Evolutionary conservation across 2,113 vertebrate genomes (phyloP).

Genomic region (Empidonax alnorum): DNA sequence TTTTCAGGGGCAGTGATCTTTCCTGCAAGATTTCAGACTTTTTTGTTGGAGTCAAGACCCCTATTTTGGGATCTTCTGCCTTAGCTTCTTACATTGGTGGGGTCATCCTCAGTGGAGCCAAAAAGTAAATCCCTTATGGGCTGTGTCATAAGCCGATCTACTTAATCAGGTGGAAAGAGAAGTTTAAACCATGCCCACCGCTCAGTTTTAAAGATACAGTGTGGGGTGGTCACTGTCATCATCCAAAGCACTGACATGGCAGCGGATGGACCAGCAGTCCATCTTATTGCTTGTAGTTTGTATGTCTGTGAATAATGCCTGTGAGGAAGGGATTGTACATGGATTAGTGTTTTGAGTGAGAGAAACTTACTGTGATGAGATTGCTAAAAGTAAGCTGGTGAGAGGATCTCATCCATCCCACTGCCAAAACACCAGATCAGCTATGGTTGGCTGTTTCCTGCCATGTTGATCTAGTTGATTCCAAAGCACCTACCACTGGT

Average conservation of each 20-base stretch:
- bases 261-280: background rate
- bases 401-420: background rate
- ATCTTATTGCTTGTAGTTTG: accelerated
- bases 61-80: slow-evolving; percentile 26
- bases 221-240: accelerated
- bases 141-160: background rate
- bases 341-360: background rate
- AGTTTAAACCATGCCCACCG: background rate
- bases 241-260: background rate
- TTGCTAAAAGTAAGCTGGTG: background rate
- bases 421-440: background rate
- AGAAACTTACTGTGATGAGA: background rate
- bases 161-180: background rate
- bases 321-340: background rate
- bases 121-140: background rate
- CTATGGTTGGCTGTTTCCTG: background rate
- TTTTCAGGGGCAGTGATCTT: background rate
- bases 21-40: background rate
- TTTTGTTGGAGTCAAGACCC: slow-evolving; percentile 12
- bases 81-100: background rate
- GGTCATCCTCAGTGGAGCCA: background rate
- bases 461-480: background rate
- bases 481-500: background rate
- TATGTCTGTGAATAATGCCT: background rate
- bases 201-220: background rate